Conservation (phyloP, 2,888 invertebrate species). For the Diogma glabrata region DNA sequence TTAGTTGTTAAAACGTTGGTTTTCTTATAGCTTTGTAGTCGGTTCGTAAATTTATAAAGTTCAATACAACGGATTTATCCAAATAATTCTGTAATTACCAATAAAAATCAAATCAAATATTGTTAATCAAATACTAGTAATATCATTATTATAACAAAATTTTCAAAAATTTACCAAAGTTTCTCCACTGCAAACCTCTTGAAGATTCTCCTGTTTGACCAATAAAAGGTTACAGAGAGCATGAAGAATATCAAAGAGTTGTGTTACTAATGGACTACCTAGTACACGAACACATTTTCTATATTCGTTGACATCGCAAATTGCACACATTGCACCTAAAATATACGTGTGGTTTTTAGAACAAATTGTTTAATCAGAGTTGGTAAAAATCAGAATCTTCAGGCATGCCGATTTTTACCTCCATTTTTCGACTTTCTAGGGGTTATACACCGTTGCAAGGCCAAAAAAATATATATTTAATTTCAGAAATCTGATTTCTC, state of each 20-base stretch:
- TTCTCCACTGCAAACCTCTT: conserved; percentile 89
- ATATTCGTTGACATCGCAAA: conserved; percentile 97
- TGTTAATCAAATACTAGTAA: conserved; percentile 3
- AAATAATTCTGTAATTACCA: conserved; percentile 61
- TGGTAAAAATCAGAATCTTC: too few species aligned
- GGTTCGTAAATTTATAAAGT: conserved; percentile 86
- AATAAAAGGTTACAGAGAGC: conserved; percentile 90
- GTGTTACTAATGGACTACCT: conserved; percentile 63
- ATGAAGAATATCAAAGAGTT: conserved; percentile 91
- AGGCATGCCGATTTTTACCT: too few species aligned
- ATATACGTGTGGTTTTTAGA: too few species aligned
- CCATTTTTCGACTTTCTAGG: too few species aligned
- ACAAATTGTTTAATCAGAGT: too few species aligned
- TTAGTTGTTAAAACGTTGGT: conserved; percentile 48
- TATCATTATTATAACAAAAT: neutral
- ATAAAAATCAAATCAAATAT: neutral
- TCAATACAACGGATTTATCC: conserved; percentile 79
- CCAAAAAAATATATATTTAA: too few species aligned
- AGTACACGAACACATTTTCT: conserved; percentile 68
- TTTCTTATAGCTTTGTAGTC: conserved; percentile 88
- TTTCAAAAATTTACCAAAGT: conserved; percentile 58
- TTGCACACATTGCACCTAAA: conserved; percentile 89
- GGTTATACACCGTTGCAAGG: too few species aligned
- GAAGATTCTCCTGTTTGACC: conserved; percentile 91
- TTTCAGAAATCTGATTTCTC: too few species aligned